Base-by-base conservation (phyloP, 2,888 invertebrate species). In the Didymodactylos carnosus region DNA sequence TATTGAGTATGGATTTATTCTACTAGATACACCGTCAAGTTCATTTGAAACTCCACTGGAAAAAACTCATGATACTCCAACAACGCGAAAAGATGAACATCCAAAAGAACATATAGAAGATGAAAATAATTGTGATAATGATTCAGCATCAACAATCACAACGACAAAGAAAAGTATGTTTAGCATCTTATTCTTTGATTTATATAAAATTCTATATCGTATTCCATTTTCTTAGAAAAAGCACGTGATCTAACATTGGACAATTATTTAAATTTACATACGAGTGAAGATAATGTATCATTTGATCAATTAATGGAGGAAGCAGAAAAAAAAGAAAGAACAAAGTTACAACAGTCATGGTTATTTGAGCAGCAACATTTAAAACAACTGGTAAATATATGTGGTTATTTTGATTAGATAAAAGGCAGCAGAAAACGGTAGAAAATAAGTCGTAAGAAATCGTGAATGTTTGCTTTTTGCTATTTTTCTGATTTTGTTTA, bases 271-370 rank as follows among this genome's bases (percentile, higher is more conserved):
- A 87, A 88, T 25, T 86, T 85, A 1, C 90, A 92, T 82, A 97
- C 95, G 0, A 94, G 94, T 79, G 97, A 98, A 83, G 95, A 97
- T 82, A 97, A 97, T 82, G 90, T 92, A 6, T 94, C 95, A 80
- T 98, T 97, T 81, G 89, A 90, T 79, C 90, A 91, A 77, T 89
- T 98, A 41, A 88, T 94, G 81, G 86, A 87, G 72, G 89, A 91
- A 69, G 86, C 90, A 0, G 90, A 91, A 76, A 86, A 87, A 70
- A 88, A 89, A 76, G 87, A 89, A 39, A 87, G 88, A 77, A 85
- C 89, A 35, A 87, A 86, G 82, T 89, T 89, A 80, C 71, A 74
- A 25, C 80, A 83, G 76, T 87, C 90, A 0, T 89, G 92, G 85
- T 86, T 95, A 75, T 91, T 91, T 80, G 88, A 81, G 73, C 79